Base-by-base conservation (phyloP, 2,888 invertebrate species). In the Geophilus truncorum region DNA sequence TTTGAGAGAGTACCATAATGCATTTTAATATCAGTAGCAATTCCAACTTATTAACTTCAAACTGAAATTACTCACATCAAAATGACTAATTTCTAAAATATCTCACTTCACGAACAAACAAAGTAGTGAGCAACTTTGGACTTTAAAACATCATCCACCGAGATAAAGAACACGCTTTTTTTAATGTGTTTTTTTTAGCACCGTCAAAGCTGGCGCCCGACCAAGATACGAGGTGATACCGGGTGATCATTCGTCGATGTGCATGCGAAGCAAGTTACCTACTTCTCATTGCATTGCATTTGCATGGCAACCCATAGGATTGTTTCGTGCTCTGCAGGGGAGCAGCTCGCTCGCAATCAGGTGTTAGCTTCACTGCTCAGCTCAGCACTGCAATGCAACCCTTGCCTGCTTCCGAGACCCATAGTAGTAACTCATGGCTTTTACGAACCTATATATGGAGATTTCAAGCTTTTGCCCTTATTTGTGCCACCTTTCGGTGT, bases 141-240 rank as follows among this genome's bases (percentile, higher is more conserved):
- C 70, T 70, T 25, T 25, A 70, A 70, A 70, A 70, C 70, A 70
- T 28, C n/a, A 70, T 70, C 51, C 51, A 70, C 4, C 21, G 21
- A 62, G 70, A 70, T 70, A 70, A 51, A 51, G 40, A 51, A 70
- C 70, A 70, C 70, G n/a, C 51, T 70, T 70, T 70, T 57, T 57
- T 70, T 70, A 45, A 45, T 45, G 45, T 45, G 32, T 45, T 45
- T 45, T 45, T 45, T 45, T 70, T 28, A 70, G 70, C 25, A n/a
- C 70, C 70, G n/a, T 70, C 70, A 70, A 70, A 70, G 70, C 28
- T 28, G 70, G 70, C 70, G 28, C 70, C 70, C 28, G 70, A 70
- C 28, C 25, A 25, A 70, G 70, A 70, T 70, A 70, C 70, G 70
- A 70, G 70, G 70, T 15, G 70, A 70, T 70, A 70, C 6, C 25